Base-by-base conservation (phyloP, 2,113 vertebrate genomes). In the Vanacampus margaritifer region DNA sequence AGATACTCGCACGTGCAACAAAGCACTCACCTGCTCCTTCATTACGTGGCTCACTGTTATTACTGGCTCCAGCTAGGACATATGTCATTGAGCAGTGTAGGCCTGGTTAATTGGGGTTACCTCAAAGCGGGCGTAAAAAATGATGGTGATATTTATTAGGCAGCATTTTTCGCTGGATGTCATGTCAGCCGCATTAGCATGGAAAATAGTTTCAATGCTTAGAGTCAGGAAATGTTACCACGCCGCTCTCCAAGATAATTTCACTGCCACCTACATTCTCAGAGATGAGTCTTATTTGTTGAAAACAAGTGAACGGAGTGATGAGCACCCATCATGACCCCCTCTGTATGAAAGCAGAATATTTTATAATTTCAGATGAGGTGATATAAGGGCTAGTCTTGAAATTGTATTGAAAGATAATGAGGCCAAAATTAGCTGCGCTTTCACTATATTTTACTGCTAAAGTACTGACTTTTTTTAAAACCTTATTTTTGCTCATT, bases 21-120 rank as follows among this genome's bases (percentile, higher is more conserved):
- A 69, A 77, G 69, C 73, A 39, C 72, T 61, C 69, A 72, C 78
- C 80, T 68, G 78, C 69, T 72, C 76, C 82, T 83, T 71, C 75
- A 57, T 54, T 74, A 21, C 70, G 45, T 36, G 32, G 32, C 64
- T 56, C 19, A 46, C 67, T 91, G 87, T 92, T 92, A 76, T 89
- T 90, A 84, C 89, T 92, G 91, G 91, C 91, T 64, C 58, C 26
- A 56, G 35, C 75, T 56, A 45, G 82, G 79, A 84, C 85, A 75
- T 86, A 79, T 90, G 90, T 92, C 91, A 91, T 81, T 65, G 74
- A 66, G 82, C 81, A 83, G 84, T 70, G 75, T 65, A 63, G 73
- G 76, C 82, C 84, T 79, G 83, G 78, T 84, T 91, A 89, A 92
- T 92, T 91, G 88, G 79, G 71, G 81, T 81, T 84, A 90, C 81